Evolutionary conservation across 2,113 vertebrate species (phyloP).

Genomic region (Mirza zaza): DNA sequence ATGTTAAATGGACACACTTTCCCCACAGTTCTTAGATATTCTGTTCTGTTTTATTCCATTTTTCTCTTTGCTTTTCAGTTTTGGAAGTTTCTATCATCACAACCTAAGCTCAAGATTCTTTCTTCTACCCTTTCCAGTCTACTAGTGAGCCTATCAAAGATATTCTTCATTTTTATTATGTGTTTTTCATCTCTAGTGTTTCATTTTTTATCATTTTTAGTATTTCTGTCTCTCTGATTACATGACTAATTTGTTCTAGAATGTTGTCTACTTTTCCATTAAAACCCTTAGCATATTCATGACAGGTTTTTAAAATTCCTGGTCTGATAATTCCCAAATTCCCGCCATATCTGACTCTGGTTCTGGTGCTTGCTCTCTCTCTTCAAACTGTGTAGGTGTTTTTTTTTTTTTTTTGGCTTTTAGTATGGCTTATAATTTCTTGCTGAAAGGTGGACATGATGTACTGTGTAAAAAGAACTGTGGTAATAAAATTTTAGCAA

Average conservation of each 20-base stretch:
- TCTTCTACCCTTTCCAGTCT: neutral
- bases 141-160: neutral
- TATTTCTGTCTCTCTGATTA: neutral
- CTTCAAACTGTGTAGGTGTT: neutral
- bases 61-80: neutral
- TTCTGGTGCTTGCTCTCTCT: neutral
- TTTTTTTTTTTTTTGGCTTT: neutral
- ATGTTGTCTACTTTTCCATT: neutral
- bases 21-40: neutral
- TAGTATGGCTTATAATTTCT: neutral
- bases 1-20: too few species aligned
- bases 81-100: neutral
- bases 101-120: neutral
- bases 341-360: neutral
- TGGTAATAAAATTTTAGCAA: neutral
- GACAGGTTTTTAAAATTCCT: neutral
- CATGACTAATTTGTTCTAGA: neutral
- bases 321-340: neutral
- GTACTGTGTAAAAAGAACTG: neutral
- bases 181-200: neutral
- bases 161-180: neutral
- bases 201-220: neutral
- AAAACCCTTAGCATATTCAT: neutral
- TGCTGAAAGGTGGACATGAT: neutral
- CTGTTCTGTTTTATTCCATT: neutral